Base-by-base conservation (phyloP, 2,797 vertebrate species). In the Tapera naevia region DNA sequence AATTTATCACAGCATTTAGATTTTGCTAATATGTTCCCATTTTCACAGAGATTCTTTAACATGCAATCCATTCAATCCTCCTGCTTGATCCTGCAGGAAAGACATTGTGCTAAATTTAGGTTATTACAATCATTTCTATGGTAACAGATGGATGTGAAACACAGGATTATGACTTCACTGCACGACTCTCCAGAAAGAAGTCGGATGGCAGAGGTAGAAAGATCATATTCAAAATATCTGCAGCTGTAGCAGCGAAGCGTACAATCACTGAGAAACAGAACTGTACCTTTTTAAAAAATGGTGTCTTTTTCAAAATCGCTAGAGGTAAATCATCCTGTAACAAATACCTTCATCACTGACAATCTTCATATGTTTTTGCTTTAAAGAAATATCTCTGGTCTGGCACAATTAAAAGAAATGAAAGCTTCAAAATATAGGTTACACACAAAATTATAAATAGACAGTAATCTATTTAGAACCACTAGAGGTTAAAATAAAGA, bases 51-150 rank as follows among this genome's bases (percentile, higher is more conserved):
- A 94, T 56, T 60, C 62, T 93, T 93, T 82, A 83, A 91, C 41
- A 92, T 74, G 71, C 23, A 93, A 82, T 35, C 64, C 66, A 93
- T 96, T 95, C 94, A 95, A 62, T 94, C 78, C 92, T 95, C 64
- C 80, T 92, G 87, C 88, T 94, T 93, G 88, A 95, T 96, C 89
- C 94, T 94, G 89, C 89, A 96, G 88, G 80, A 97, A 95, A 94
- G 86, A 79, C 94, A 91, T 86, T 51, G 33, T 87, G 96, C 91
- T 95, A 96, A 94, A 97, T 96, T 97, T 96, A 97, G 90, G 85
- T 86, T 96, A 96, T 96, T 95, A 95, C 95, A 96, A 97, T 97
- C 94, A 96, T 97, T 97, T 94, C 96, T 94, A 96, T 94, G 95
- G 91, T 96, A 97, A 96, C 96, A 96, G 96, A 96, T 96, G 94